Conservation (phyloP, 2,113 vertebrate species). For the Catharus bicknelli region DNA sequence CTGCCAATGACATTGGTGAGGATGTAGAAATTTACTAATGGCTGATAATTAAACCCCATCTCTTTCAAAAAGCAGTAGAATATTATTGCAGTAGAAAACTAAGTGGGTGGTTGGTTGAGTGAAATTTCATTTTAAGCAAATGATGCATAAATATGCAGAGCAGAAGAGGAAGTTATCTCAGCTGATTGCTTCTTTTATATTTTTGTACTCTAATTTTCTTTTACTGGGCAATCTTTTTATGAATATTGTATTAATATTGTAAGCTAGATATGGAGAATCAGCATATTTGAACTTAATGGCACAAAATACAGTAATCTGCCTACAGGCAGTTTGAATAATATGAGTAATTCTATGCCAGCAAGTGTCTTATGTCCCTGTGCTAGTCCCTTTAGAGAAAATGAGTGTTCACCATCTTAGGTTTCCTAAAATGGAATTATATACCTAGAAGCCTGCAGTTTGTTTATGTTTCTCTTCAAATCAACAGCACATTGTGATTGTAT, state of each 20-base stretch:
- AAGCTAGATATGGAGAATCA: background rate
- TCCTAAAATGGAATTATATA: constrained; percentile 28
- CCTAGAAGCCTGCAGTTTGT: constrained; percentile 39
- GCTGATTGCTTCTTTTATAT: background rate
- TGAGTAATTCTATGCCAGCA: background rate
- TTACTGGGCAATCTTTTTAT: background rate
- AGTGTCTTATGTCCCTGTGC: background rate
- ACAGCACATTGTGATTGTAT: background rate
- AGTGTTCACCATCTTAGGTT: background rate
- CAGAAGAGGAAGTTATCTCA: background rate
- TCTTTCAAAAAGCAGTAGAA: background rate
- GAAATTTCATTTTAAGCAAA: constrained; percentile 23
- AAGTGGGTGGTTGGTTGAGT: background rate
- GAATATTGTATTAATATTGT: background rate
- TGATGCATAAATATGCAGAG: background rate
- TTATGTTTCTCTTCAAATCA: constrained; percentile 43
- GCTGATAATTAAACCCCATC: background rate
- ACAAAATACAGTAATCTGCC: background rate
- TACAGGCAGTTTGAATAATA: background rate
- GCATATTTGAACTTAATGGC: background rate
- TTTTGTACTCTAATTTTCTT: background rate
- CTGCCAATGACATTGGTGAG: background rate
- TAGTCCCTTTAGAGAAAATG: background rate
- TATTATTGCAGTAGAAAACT: background rate
- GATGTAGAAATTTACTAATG: background rate